phyloP scores from a whole-genome alignment of 2,113 vertebrate species.

The Dissostichus mawsoni region DNA sequence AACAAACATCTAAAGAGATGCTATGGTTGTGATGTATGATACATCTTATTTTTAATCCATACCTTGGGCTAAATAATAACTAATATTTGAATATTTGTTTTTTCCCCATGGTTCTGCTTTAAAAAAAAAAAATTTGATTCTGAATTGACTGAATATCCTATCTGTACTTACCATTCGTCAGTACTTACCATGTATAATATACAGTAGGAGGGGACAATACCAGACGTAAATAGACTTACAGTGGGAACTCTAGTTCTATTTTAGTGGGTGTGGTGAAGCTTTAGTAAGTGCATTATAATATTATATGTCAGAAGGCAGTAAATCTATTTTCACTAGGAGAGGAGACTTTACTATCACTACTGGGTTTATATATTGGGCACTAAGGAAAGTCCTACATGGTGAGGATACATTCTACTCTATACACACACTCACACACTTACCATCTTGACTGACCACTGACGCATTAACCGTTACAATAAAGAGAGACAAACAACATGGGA shows the following conservation, averaged over 20 bases:
- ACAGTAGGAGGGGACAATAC: background rate
- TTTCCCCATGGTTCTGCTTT: background rate
- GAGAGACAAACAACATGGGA: constrained; percentile 82
- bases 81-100: background rate
- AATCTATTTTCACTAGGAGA: constrained; percentile 6
- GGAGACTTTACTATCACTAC: constrained; percentile 34
- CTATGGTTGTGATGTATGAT: background rate
- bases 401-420: constrained; percentile 50
- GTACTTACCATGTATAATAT: background rate
- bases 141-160: background rate
- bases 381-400: constrained; percentile 35
- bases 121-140: background rate
- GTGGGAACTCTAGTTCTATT: background rate
- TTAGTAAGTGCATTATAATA: background rate
- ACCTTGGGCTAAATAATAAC: background rate
- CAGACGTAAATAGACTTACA: background rate
- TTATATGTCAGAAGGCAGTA: background rate
- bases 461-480: constrained; percentile 72
- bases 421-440: constrained; percentile 84
- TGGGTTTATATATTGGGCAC: constrained; percentile 1
- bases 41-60: background rate
- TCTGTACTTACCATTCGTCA: background rate
- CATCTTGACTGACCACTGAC: constrained; percentile 96
- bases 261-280: background rate
- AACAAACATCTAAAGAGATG: background rate